A percentile compares a stretch with the other conserved stretches of the same genome.
These are phyloP conservation scores for Dasyprocta punctata DNA, from an alignment of 2,113 vertebrate genomes.

Conservation along the genomic window DNA sequence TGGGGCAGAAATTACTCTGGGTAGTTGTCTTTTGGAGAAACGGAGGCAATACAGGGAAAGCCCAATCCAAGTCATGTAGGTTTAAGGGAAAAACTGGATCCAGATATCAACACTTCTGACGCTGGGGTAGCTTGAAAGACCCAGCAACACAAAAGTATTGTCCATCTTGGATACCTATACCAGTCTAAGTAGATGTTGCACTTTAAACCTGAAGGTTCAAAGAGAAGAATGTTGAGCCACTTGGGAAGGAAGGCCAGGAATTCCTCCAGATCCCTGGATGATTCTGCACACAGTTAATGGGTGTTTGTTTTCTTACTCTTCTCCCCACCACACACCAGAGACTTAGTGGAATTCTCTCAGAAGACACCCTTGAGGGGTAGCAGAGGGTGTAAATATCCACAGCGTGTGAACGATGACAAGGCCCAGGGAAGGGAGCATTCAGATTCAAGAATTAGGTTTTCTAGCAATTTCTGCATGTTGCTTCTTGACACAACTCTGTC, in stretches of 20 bases:
- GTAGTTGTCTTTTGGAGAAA: not conserved
- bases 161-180: not conserved
- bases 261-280: constrained; percentile 3
- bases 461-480: not conserved
- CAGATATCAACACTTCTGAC: not conserved
- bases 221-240: not conserved
- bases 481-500: not conserved
- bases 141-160: not conserved
- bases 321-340: not conserved
- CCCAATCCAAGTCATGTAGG: not conserved
- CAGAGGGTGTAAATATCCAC: not conserved
- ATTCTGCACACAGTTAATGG: not conserved
- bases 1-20: not conserved
- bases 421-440: not conserved
- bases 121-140: not conserved
- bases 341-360: not conserved
- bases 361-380: not conserved
- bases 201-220: not conserved
- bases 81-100: not conserved
- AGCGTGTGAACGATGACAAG: not conserved
- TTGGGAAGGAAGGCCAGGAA: not conserved
- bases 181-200: not conserved
- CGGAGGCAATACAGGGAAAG: not conserved
- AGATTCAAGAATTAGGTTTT: not conserved
- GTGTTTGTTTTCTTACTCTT: not conserved